Conservation (phyloP, 2,888 invertebrate species). For the Sarcophaga variegata region DNA sequence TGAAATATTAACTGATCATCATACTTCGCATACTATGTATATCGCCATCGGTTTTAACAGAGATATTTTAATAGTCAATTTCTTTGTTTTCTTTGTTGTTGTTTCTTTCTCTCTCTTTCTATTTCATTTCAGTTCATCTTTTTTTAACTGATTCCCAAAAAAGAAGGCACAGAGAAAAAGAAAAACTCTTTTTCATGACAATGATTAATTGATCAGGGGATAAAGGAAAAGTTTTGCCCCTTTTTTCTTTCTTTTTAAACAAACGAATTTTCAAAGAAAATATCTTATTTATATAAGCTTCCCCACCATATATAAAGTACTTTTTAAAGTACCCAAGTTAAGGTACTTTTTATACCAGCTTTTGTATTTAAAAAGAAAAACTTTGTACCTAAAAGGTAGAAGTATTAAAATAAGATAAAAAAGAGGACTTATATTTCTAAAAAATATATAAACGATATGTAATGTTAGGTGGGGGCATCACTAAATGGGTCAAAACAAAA, state of each 20-base stretch:
- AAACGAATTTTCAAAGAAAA: not conserved
- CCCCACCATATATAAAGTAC: too few species aligned
- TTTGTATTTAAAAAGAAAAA: too few species aligned
- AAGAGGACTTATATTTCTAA: too few species aligned
- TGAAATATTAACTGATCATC: conserved; percentile 63
- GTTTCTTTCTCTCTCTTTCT: not conserved
- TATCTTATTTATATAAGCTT: too few species aligned
- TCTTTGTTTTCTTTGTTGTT: not conserved
- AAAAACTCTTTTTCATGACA: conserved; percentile 53
- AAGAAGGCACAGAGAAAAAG: not conserved
- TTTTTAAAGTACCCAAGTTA: too few species aligned
- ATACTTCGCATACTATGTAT: conserved; percentile 7
- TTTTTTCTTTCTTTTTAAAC: conserved; percentile 12
- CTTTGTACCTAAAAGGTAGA: too few species aligned
- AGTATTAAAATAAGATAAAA: too few species aligned
- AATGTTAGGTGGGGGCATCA: too few species aligned
- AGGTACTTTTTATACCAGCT: too few species aligned
- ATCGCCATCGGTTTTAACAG: conserved; percentile 41
- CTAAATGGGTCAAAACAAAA: too few species aligned
- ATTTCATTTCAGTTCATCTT: not conserved
- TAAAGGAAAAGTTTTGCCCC: conserved; percentile 7
- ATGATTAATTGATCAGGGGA: conserved; percentile 63
- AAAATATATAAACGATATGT: too few species aligned
- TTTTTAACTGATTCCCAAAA: not conserved
- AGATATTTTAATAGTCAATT: conserved; percentile 67